Conservation (phyloP, 2,888 invertebrate species). For the Ctenicera cuprea region DNA sequence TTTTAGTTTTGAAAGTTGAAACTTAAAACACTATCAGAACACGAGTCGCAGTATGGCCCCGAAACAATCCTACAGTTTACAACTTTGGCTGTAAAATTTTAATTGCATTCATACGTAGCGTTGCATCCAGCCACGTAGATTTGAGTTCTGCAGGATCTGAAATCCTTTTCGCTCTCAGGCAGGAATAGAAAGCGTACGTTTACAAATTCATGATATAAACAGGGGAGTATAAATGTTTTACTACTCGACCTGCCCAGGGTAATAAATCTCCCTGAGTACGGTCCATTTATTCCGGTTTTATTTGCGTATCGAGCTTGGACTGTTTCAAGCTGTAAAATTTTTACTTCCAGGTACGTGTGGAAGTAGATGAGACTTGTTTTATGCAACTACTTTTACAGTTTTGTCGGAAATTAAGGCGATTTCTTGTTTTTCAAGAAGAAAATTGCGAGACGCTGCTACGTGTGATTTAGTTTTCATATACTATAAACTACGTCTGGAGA, state of each 20-base stretch:
- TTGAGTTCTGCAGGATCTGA: constrained; percentile 14
- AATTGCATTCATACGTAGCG: constrained; percentile 43
- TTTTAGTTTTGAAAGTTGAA: neutral
- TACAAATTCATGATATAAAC: constrained; percentile 52
- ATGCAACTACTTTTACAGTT: constrained; percentile 34
- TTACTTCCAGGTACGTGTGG: constrained; percentile 43
- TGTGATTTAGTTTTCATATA: neutral
- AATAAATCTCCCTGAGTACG: constrained; percentile 64
- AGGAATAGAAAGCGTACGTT: constrained; percentile 36
- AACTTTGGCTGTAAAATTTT: constrained; percentile 47
- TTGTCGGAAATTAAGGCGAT: constrained; percentile 8
- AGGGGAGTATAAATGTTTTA: constrained; percentile 58
- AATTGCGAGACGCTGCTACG: neutral
- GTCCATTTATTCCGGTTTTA: constrained; percentile 66
- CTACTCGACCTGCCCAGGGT: constrained; percentile 60
- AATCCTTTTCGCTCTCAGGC: constrained; percentile 35
- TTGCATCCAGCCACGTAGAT: constrained; percentile 22
- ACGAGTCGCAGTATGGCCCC: constrained; percentile 3
- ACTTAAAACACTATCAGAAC: neutral
- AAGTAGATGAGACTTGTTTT: constrained; percentile 26
- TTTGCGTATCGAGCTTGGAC: constrained; percentile 62
- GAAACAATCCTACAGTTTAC: constrained; percentile 41
- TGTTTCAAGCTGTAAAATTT: constrained; percentile 52
- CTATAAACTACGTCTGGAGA: neutral
- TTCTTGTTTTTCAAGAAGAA: neutral